Base-by-base conservation (phyloP, 1,140 invertebrate species). In the Tetramorium simillimum region DNA sequence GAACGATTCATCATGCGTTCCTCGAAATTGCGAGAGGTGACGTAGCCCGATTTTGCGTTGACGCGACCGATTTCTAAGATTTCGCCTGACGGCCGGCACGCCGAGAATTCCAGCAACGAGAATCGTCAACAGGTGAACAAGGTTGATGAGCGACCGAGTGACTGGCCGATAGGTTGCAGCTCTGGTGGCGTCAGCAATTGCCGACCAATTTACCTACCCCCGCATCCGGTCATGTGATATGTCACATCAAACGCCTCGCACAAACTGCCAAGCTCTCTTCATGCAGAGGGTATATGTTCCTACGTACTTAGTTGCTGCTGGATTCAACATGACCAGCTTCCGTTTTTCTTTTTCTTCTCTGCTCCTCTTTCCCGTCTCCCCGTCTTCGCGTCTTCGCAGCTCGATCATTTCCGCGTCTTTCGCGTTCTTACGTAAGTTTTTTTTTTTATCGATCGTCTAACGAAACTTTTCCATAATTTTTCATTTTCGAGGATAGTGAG, bases 201-300 rank as follows among this genome's bases (percentile, higher is more conserved):
- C 94, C 92, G 93, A 93, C 93, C 93, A 95, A 95, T 95, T 95
- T 95, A 95, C 95, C 94, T 95, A 95, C 94, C 94, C 94, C 94
- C 94, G 93, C 95, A 95, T 95, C 95, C 95, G 94, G 95, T 95
- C 94, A 94, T 95, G 94, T 94, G 93, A 94, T 94, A 92, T 93
- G 92, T 94, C 92, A 93, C 93, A 93, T 95, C 92, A 94, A 95
- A 95, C 90, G 92, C 92, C 90, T 88, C 90, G 84, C 77, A 84
- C 90, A 84, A 90, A 86, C 90, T 82, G 82, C 58, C 67, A 70
- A 72, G 81, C 88, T 86, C 85, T 86, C 81, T 81, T 87, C 56
- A 78, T 87, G 80, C 67, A 72, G 78, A 84, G 86, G 86, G 60
- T 87, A 87, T 73, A 87, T 75, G 58, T 75, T 82, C 86, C 86